Evolutionary conservation across 64 coral and sea anemone genomes (phyloP).

Genomic region (Platygyra sinensis): DNA sequence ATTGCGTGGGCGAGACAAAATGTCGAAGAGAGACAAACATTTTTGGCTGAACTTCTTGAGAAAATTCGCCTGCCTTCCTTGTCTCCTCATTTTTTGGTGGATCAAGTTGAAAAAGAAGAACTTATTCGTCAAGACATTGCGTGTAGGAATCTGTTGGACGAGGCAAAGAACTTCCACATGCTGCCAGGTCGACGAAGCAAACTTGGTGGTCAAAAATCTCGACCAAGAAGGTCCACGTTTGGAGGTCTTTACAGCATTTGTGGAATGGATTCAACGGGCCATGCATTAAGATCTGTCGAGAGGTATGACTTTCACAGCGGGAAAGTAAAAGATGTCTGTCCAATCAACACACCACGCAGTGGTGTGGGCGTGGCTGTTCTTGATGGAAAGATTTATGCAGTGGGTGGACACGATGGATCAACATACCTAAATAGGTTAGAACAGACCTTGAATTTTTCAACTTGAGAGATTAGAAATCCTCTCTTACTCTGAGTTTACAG

Average conservation of each 20-base stretch:
- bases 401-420: constrained; percentile 85
- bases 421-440: constrained; percentile 79
- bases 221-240: constrained; percentile 67
- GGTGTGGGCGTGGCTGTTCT: constrained; percentile 79
- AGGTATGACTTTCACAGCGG: constrained; percentile 82
- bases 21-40: constrained; percentile 68
- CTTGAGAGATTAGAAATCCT: too few relatives aligned
- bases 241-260: constrained; percentile 81
- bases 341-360: constrained; percentile 66
- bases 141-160: constrained; percentile 80
- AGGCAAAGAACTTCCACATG: constrained; percentile 87
- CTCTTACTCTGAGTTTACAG: background rate
- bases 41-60: constrained; percentile 70
- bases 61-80: constrained; percentile 77
- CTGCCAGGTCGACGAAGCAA: constrained; percentile 65
- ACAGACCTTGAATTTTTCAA: background rate
- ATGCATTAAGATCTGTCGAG: constrained; percentile 76
- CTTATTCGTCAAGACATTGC: constrained; percentile 85
- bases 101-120: constrained; percentile 93
- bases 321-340: constrained; percentile 66
- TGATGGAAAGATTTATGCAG: constrained; percentile 82
- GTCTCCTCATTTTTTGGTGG: constrained; percentile 79
- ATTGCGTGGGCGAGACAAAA: constrained; percentile 79
- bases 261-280: constrained; percentile 92
- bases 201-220: constrained; percentile 27